Percentiles rank a stretch among this genome's conserved stretches.
Conservation (phyloP, 2,113 vertebrate genomes). For the Pan paniscus region DNA sequence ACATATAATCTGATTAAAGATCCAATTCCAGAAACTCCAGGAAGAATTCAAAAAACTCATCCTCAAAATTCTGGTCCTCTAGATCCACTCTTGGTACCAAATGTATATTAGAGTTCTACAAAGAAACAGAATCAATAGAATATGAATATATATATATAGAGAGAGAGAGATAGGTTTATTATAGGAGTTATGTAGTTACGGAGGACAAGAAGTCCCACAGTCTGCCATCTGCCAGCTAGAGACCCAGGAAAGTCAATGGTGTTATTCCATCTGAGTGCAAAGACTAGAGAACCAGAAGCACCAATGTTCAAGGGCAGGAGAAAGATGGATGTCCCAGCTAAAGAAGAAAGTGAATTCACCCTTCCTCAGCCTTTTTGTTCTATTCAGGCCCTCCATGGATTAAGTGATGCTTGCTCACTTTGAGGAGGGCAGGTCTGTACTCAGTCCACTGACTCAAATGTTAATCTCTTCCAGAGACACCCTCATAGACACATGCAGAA, state of each 20-base stretch:
- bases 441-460: background rate
- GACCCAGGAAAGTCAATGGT: background rate
- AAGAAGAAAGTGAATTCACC: rapidly evolving
- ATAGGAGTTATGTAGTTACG: too few relatives aligned
- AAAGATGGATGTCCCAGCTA: too few relatives aligned
- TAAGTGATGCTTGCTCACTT: rapidly evolving
- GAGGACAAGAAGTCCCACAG: background rate
- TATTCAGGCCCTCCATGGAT: rapidly evolving
- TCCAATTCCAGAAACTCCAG: background rate
- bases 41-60: background rate
- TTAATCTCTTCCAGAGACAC: background rate
- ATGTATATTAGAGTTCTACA: background rate
- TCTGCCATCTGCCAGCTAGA: background rate
- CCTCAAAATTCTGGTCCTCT: background rate
- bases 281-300: background rate
- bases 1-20: background rate
- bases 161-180: too few relatives aligned
- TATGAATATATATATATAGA: too few relatives aligned
- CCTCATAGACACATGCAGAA: background rate
- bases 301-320: background rate
- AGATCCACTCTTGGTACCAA: background rate
- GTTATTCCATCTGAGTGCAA: background rate
- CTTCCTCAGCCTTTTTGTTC: background rate
- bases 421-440: background rate
- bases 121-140: background rate